Evolutionary conservation across 64 coral and sea anemone genomes (phyloP).

Genomic region (Cladopsammia gracilis): DNA sequence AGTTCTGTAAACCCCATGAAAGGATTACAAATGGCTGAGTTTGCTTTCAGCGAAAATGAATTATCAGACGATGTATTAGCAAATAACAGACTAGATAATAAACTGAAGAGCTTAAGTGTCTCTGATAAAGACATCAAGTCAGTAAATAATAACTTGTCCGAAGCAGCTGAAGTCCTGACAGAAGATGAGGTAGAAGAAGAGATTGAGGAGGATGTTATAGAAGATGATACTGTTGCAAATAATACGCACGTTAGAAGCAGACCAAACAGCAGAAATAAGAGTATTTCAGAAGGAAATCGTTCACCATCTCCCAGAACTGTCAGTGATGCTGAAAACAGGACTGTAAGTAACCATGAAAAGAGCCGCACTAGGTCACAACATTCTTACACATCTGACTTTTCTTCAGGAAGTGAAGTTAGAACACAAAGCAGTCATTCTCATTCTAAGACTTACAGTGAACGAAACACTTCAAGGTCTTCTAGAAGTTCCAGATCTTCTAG

Average conservation of each 20-base stretch:
- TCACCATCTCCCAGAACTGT: constrained; percentile 48
- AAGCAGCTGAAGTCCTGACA: constrained; percentile 80
- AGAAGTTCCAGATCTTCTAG: constrained; percentile 35
- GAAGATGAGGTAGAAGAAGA: constrained; percentile 90
- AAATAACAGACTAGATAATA: constrained; percentile 63
- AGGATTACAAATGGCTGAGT: constrained; percentile 88
- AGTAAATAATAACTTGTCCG: constrained; percentile 46
- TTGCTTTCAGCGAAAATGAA: constrained; percentile 77
- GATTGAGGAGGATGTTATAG: constrained; percentile 82
- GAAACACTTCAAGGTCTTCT: constrained; percentile 59
- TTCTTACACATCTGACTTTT: constrained; percentile 60
- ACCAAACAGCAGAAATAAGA: constrained; percentile 11
- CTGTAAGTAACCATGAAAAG: constrained; percentile 19
- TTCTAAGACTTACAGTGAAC: constrained; percentile 55
- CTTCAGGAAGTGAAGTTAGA: constrained; percentile 72
- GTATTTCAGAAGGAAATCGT: constrained; percentile 21
- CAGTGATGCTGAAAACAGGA: constrained; percentile 33
- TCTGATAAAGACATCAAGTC: constrained; percentile 45
- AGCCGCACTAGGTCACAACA: constrained; percentile 27
- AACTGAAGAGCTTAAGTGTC: constrained; percentile 29
- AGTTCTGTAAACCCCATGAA: constrained; percentile 85
- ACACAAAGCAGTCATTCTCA: constrained; percentile 41
- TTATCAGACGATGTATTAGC: constrained; percentile 56
- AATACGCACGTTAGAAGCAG: not conserved
- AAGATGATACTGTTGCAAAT: constrained; percentile 19